These are phyloP conservation scores for Drosophila anomalipes DNA, from an alignment of 2,888 invertebrate genomes.

Conservation along the genomic window DNA sequence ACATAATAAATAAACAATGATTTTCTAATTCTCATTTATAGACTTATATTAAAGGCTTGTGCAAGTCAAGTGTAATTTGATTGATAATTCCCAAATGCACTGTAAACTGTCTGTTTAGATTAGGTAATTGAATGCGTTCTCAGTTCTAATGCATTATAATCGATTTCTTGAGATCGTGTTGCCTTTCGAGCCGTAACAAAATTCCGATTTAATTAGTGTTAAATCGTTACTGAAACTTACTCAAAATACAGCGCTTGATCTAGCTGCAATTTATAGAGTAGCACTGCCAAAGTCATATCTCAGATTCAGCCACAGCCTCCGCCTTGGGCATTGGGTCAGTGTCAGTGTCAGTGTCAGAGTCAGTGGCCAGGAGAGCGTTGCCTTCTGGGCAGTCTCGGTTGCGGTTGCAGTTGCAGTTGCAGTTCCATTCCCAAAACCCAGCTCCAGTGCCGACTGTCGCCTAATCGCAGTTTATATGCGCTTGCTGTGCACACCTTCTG, in stretches of 20 bases:
- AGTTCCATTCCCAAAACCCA: neutral
- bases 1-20: neutral
- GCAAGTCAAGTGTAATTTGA: neutral
- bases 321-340: constrained; percentile 72
- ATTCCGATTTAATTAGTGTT: constrained; percentile 15
- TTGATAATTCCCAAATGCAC: neutral
- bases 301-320: constrained; percentile 4
- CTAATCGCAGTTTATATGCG: constrained; percentile 84
- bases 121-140: neutral
- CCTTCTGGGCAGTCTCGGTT: constrained; percentile 1
- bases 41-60: neutral
- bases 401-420: neutral
- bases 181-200: constrained; percentile 9
- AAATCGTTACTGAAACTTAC: neutral
- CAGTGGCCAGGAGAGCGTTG: constrained; percentile 20
- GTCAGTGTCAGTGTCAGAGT: constrained; percentile 37
- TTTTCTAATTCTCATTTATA: neutral
- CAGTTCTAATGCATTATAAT: neutral
- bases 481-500: constrained; percentile 76
- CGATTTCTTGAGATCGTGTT: constrained; percentile 1
- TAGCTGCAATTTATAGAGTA: neutral
- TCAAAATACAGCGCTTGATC: neutral
- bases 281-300: neutral
- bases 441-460: constrained; percentile 73
- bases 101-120: constrained; percentile 3